phyloP scores from a whole-genome alignment of 2,797 vertebrate species.

The Muscicapa striata region DNA sequence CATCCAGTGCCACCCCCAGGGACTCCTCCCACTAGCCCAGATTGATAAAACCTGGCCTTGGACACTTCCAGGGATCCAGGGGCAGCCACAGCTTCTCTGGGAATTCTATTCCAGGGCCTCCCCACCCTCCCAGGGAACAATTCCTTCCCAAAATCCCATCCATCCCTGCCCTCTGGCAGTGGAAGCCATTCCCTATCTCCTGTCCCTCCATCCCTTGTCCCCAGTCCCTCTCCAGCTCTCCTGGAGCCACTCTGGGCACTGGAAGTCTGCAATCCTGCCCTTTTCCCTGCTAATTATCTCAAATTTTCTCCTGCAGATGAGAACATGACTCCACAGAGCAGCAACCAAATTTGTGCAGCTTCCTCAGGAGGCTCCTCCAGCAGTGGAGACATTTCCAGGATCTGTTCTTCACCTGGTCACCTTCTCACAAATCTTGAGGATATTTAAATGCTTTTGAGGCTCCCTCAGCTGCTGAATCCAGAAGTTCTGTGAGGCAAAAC shows the following conservation, averaged over 20 bases:
- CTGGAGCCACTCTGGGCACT: background rate
- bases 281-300: background rate
- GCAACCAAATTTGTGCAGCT: background rate
- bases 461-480: background rate
- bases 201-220: too few relatives aligned
- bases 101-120: too few relatives aligned
- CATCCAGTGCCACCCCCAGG: background rate
- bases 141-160: too few relatives aligned
- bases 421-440: background rate
- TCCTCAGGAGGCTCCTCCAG: background rate
- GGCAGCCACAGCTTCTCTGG: too few relatives aligned
- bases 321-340: background rate
- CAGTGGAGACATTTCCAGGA: background rate
- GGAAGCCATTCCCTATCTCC: rapidly evolving
- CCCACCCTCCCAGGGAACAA: too few relatives aligned
- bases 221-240: too few relatives aligned
- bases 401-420: background rate
- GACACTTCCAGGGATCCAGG: too few relatives aligned
- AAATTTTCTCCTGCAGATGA: background rate
- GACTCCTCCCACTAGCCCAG: background rate
- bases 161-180: too few relatives aligned
- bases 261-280: background rate
- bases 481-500: background rate
- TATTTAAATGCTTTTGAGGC: background rate
- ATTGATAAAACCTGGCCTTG: too few relatives aligned